Conservation (phyloP, 2,113 vertebrate species). For the Myiopsitta monachus region DNA sequence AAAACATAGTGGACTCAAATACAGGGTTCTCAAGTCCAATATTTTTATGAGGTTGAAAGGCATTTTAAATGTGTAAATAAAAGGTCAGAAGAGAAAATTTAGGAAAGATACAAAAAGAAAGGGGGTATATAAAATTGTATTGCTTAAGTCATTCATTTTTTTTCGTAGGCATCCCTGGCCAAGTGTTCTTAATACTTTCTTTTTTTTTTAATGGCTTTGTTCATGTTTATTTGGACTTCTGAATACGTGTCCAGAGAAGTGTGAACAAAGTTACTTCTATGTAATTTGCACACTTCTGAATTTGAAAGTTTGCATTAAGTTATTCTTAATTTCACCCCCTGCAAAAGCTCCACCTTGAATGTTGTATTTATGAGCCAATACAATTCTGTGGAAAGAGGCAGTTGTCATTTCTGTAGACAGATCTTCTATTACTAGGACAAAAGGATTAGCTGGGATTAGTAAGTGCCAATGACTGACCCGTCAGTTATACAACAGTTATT, state of each 20-base stretch:
- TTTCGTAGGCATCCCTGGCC: neutral
- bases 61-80: neutral
- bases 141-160: neutral
- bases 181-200: neutral
- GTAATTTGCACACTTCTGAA: neutral
- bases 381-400: neutral
- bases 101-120: neutral
- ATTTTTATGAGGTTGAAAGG: neutral
- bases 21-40: neutral
- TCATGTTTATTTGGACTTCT: neutral
- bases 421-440: neutral
- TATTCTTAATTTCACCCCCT: rapidly evolving
- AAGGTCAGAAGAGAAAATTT: neutral
- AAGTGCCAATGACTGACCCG: neutral
- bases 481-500: neutral
- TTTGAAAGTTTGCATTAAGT: neutral
- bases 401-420: neutral
- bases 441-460: neutral
- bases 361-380: neutral
- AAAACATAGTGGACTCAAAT: neutral
- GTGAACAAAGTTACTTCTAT: neutral
- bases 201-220: neutral
- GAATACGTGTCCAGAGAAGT: neutral
- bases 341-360: neutral
- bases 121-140: neutral